phyloP scores from a whole-genome alignment of 2,888 invertebrate species.

The Chrysolina oricalcia region DNA sequence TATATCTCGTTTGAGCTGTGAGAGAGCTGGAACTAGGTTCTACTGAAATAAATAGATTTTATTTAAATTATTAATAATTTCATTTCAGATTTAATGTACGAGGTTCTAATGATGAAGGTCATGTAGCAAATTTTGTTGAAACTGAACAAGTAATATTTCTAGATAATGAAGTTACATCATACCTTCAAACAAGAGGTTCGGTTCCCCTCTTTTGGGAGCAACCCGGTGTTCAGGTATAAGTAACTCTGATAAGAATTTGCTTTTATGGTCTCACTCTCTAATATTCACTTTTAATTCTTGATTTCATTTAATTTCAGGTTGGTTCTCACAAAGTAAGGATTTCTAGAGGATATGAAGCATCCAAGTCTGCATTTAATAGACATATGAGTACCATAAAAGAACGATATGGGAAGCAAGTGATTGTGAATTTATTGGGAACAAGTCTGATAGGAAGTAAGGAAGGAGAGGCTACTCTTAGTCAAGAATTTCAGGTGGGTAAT shows the following conservation, averaged over 20 bases:
- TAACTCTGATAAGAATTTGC: neutral
- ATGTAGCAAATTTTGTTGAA: slow-evolving; percentile 99
- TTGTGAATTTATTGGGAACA: slow-evolving; percentile 94
- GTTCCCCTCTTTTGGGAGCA: slow-evolving; percentile 99
- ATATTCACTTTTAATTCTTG: slow-evolving; percentile 22
- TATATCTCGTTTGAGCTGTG: slow-evolving; percentile 96
- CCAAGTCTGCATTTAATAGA: slow-evolving; percentile 93
- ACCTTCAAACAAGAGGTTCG: slow-evolving; percentile 94
- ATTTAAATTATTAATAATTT: slow-evolving; percentile 30
- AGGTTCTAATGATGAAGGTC: slow-evolving; percentile 99
- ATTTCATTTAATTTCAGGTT: slow-evolving; percentile 74
- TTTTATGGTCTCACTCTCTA: neutral
- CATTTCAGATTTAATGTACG: slow-evolving; percentile 90
- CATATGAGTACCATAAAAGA: slow-evolving; percentile 90
- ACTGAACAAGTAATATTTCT: slow-evolving; percentile 97
- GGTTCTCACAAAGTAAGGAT: slow-evolving; percentile 99
- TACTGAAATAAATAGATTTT: neutral
- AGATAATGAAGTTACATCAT: slow-evolving; percentile 92
- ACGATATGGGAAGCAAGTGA: slow-evolving; percentile 92
- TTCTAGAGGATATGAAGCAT: slow-evolving; percentile 95
- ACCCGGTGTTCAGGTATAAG: slow-evolving; percentile 89
- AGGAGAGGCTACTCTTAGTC: slow-evolving; percentile 96
- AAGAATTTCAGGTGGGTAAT: slow-evolving; percentile 83
- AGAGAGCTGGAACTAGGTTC: slow-evolving; percentile 94
- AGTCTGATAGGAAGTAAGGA: slow-evolving; percentile 95